Conservation (phyloP, 1,140 invertebrate species). For the Odontomachus brunneus region DNA sequence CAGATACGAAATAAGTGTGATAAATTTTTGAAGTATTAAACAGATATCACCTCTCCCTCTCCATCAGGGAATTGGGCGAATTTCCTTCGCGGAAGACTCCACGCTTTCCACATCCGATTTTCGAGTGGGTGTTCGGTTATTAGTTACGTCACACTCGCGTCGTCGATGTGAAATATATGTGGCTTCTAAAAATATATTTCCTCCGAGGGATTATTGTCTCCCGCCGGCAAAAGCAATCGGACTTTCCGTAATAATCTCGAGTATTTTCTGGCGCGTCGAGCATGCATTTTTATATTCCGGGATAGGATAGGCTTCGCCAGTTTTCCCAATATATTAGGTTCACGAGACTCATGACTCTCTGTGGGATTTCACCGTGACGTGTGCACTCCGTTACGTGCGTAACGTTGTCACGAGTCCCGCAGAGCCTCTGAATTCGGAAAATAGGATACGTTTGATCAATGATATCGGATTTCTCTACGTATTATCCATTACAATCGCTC, state of each 20-base stretch:
- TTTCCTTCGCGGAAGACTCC: background rate
- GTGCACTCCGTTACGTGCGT: background rate
- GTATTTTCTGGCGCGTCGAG: constrained; percentile 14
- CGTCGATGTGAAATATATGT: background rate
- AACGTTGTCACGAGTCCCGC: constrained; percentile 24
- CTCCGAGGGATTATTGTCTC: background rate
- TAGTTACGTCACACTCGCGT: background rate
- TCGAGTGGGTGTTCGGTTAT: background rate
- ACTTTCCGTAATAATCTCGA: constrained; percentile 18
- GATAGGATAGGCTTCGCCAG: background rate
- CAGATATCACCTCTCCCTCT: background rate
- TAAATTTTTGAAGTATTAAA: constrained; percentile 21
- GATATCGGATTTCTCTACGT: constrained; percentile 42
- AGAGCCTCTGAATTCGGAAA: background rate
- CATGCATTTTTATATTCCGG: background rate
- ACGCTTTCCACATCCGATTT: background rate
- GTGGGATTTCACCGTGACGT: constrained; percentile 29
- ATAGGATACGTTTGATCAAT: constrained; percentile 29
- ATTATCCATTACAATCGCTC: constrained; percentile 37
- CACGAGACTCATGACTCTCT: constrained; percentile 19
- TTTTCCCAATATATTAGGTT: constrained; percentile 18
- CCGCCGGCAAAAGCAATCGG: background rate
- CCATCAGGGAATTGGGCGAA: background rate
- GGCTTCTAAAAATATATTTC: background rate
- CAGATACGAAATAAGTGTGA: constrained; percentile 4